Percentiles rank a stretch among this genome's conserved stretches.
Conservation (phyloP, 2,113 vertebrate genomes). For the Aegotheles bennettii region DNA sequence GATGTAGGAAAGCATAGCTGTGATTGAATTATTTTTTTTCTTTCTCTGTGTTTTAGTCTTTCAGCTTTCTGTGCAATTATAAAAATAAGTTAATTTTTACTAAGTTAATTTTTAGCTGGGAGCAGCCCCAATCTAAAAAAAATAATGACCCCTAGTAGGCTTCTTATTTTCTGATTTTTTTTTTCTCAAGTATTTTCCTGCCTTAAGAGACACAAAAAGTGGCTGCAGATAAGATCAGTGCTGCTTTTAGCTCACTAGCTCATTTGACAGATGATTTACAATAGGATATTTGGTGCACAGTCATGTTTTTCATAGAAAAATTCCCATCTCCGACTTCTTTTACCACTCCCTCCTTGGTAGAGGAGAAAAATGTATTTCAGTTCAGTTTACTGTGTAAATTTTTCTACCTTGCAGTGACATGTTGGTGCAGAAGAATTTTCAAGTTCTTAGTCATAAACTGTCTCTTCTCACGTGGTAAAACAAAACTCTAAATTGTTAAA, state of each 20-base stretch:
- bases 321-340: background rate
- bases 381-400: background rate
- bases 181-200: background rate
- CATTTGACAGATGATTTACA: conserved; percentile 6
- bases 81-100: background rate
- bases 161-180: background rate
- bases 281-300: background rate
- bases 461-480: background rate
- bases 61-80: background rate
- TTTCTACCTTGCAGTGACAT: background rate
- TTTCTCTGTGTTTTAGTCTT: background rate
- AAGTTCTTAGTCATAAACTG: background rate
- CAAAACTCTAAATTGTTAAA: background rate
- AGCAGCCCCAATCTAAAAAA: background rate
- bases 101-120: background rate
- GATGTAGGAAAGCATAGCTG: background rate
- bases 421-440: background rate
- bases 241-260: background rate
- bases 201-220: background rate
- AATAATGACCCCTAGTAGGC: background rate
- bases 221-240: background rate
- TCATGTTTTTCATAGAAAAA: background rate
- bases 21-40: background rate
- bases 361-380: background rate
- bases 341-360: background rate